Evolutionary conservation across 2,113 vertebrate species (phyloP).

Genomic region (Delphinapterus leucas): DNA sequence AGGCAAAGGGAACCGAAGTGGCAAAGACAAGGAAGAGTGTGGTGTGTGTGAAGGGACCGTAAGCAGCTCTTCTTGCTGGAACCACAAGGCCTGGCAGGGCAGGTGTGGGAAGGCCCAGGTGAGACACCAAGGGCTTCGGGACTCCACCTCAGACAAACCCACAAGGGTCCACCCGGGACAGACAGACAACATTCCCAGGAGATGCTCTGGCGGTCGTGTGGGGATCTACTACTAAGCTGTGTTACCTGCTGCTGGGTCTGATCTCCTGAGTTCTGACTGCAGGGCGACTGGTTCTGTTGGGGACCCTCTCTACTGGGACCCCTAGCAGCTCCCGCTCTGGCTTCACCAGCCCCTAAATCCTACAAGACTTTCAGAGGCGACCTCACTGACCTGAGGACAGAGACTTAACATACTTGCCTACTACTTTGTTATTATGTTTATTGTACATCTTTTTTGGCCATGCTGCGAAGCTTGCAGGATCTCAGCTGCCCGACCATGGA

Average conservation of each 20-base stretch:
- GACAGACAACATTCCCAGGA: neutral
- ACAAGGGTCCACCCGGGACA: neutral
- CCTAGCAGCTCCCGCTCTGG: neutral
- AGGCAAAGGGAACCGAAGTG: neutral
- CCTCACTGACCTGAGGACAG: neutral
- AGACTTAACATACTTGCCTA: neutral
- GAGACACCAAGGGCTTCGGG: neutral
- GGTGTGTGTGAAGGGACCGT: neutral
- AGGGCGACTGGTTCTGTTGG: neutral
- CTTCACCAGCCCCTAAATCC: neutral
- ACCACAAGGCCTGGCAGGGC: accelerated
- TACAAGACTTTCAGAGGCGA: neutral
- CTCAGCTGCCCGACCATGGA: no score
- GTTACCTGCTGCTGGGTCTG: neutral
- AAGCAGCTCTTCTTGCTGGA: neutral
- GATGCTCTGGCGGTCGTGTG: neutral
- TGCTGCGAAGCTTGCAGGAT: no score
- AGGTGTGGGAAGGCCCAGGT: accelerated
- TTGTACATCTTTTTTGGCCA: neutral
- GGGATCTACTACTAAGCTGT: no score
- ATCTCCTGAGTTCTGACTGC: neutral
- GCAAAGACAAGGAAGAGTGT: neutral
- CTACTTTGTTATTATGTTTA: neutral
- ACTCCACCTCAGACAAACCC: neutral
- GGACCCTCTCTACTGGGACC: neutral